Percentiles rank a stretch among this genome's conserved stretches.
These are phyloP conservation scores for Linnaemya vulpina DNA, from an alignment of 2,888 invertebrate genomes.

Conservation along the genomic window DNA sequence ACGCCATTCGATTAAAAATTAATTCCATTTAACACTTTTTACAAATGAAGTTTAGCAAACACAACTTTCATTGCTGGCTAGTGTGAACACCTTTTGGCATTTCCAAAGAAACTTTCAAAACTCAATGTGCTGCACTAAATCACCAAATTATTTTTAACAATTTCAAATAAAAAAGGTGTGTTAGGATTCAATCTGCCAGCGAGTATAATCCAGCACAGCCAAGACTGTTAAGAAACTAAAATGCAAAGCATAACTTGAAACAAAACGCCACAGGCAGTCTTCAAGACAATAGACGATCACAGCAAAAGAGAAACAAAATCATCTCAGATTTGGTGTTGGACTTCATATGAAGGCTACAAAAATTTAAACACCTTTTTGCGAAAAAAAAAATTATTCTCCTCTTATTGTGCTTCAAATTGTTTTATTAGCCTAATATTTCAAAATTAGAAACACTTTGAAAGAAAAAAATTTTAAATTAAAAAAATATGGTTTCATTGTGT, in stretches of 20 bases:
- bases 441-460: constrained; percentile 62
- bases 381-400: constrained; percentile 16
- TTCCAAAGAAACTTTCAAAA: constrained; percentile 27
- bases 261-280: constrained; percentile 59
- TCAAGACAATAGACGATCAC: constrained; percentile 30
- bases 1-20: background rate
- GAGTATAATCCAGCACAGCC: constrained; percentile 1
- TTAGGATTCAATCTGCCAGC: background rate
- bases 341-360: constrained; percentile 51
- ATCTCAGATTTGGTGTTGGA: constrained; percentile 48
- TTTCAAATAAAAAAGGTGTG: constrained; percentile 53
- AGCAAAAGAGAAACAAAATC: constrained; percentile 24
- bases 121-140: constrained; percentile 3
- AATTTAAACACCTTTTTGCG: constrained; percentile 68
- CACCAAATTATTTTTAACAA: background rate
- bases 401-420: constrained; percentile 9
- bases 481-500: constrained; percentile 46
- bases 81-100: constrained; percentile 1
- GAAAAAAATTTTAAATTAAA: background rate
- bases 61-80: background rate
- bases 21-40: background rate
- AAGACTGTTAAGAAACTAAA: constrained; percentile 50
- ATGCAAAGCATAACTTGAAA: constrained; percentile 39
- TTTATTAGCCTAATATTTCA: constrained; percentile 63
- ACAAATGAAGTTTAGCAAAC: background rate